Percentiles rank a stretch among this genome's conserved stretches.
phyloP scores from a whole-genome alignment of 2,888 invertebrate species.

The Meiosimyza platycephala region DNA sequence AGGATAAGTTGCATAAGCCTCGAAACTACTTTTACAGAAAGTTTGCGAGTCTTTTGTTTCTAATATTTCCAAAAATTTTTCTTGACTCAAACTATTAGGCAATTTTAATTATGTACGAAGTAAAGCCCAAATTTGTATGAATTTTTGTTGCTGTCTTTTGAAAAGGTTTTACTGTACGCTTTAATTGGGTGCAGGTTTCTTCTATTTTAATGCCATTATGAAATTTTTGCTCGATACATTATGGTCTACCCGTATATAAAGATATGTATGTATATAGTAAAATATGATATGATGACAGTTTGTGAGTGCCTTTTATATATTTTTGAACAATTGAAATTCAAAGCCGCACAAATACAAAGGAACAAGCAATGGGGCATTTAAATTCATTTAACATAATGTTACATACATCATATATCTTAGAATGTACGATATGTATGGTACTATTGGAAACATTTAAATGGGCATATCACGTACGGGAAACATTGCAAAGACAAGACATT shows the following conservation, averaged over 20 bases:
- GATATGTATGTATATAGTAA: neutral
- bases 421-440: neutral
- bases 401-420: neutral
- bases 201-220: neutral
- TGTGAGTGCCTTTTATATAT: conserved; percentile 9
- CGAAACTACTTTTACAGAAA: too few relatives aligned
- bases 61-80: too few relatives aligned
- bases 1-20: too few relatives aligned
- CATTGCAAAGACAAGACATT: conserved; percentile 13
- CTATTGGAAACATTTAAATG: neutral
- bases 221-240: neutral
- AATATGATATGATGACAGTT: conserved; percentile 2
- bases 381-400: neutral
- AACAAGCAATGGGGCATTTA: neutral
- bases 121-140: neutral
- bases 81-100: too few relatives aligned
- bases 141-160: conserved; percentile 4
- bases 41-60: too few relatives aligned
- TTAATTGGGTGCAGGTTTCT: neutral
- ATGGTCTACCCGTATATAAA: neutral
- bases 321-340: conserved; percentile 28
- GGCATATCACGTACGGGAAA: conserved; percentile 1
- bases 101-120: too few relatives aligned
- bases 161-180: neutral
- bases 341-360: neutral